Base-by-base conservation (phyloP, 2,797 vertebrate genomes). In the Phalloptychus januarius region DNA sequence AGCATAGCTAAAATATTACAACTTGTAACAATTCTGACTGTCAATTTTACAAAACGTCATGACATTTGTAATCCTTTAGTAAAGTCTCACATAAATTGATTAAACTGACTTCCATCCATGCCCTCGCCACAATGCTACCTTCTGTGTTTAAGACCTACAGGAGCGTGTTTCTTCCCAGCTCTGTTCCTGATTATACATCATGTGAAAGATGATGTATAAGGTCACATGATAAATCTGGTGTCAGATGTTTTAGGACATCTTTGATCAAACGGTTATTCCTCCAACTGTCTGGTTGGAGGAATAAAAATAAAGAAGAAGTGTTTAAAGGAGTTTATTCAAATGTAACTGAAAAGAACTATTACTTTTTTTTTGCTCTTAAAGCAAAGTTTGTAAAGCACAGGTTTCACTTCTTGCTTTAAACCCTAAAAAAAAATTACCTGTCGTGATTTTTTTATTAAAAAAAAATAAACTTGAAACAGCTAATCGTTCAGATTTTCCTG, bases 221-320 rank as follows among this genome's bases (percentile, higher is more conserved):
- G 79, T 84, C 89, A 88, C 74, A 85, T 87, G 85, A 91, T 48
- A 20, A 61, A 56, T 13, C 67, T 52, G 40, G 76, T 10, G 33
- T 86, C 79, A 87, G 78, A 79, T 83, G 78, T 76, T 79, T 25
- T 6, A 63, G 44, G 69, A 12, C 28, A 58, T 58, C 54, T 63
- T 76, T 78, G 33, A 80, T 83, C 58, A 28, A 42, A 67, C 23
- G 63, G n/a, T n/a, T n/a, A n/a, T n/a, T n/a, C n/a, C n/a, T n/a
- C n/a, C n/a, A 67, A 40, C 13, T n/a, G 58, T 81, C 23, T 1
- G 23, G 13, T 5, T 23, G 4, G 71, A 23, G 42, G n/a, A 16
- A 2, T 58, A 58, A 75, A 45, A 38, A 38, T 38, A 46, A 46
- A 44, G 2, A 18, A 11, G 28, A 70, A 38, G 61, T 12, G 8